Evolutionary conservation across 2,888 invertebrate genomes (phyloP).

Genomic region (Drosophila paranaensis): DNA sequence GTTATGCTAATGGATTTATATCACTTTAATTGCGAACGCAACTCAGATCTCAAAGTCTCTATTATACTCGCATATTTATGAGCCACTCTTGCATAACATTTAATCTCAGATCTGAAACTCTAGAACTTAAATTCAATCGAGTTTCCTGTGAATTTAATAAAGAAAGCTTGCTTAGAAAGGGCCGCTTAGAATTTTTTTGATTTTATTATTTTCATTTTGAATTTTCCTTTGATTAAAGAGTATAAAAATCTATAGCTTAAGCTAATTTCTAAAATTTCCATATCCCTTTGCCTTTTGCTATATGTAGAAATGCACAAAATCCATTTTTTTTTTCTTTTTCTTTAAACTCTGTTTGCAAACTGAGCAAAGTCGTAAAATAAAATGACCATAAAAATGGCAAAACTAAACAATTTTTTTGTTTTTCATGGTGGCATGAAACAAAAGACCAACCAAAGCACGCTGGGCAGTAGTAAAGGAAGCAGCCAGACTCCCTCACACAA

Average conservation of each 20-base stretch:
- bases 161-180: no score
- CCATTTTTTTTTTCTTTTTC: slow-evolving; percentile 2
- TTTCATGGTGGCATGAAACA: slow-evolving; percentile 58
- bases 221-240: no score
- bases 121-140: no score
- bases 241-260: no score
- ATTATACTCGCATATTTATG: not conserved
- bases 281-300: not conserved
- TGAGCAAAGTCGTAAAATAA: slow-evolving; percentile 58
- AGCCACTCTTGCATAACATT: not conserved
- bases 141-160: not conserved
- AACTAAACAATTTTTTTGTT: slow-evolving; percentile 53
- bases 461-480: not conserved
- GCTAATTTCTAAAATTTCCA: not conserved
- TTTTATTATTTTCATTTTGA: no score
- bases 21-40: slow-evolving; percentile 17
- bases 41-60: not conserved
- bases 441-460: slow-evolving; percentile 33
- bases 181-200: no score
- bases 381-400: slow-evolving; percentile 56
- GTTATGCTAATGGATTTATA: slow-evolving; percentile 33
- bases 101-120: not conserved
- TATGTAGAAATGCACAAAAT: not conserved
- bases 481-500: not conserved
- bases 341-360: slow-evolving; percentile 29